Conservation (phyloP, 1,140 invertebrate species). For the Mycetomoellerius zeteki region DNA sequence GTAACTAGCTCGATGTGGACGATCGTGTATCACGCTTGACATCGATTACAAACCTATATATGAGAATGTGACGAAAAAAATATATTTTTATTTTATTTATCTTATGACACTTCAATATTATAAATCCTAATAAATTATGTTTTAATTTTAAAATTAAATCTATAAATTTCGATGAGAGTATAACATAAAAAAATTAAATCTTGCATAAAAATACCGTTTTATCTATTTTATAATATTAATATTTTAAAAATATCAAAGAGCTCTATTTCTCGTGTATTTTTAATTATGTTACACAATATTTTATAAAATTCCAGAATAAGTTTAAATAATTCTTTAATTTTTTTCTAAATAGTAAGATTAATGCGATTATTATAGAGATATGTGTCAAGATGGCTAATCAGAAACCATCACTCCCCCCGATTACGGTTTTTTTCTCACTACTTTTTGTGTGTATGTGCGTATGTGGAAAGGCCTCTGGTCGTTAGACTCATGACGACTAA, state of each 20-base stretch:
- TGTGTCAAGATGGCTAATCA: slow-evolving; percentile 4
- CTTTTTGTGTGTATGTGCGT: neutral
- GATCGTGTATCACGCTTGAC: slow-evolving; percentile 56
- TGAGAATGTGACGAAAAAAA: too few relatives aligned
- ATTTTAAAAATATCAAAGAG: neutral
- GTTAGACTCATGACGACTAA: slow-evolving; percentile 51
- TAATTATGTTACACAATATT: slow-evolving; percentile 7
- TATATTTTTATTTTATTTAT: neutral
- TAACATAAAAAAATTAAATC: neutral
- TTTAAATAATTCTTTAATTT: neutral
- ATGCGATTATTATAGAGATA: neutral
- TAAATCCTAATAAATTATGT: neutral
- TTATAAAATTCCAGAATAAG: neutral
- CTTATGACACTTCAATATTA: neutral
- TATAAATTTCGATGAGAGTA: neutral
- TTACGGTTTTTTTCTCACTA: slow-evolving; percentile 12
- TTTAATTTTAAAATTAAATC: neutral
- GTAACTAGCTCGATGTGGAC: slow-evolving; percentile 64
- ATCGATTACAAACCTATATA: slow-evolving; percentile 11
- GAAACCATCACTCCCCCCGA: neutral
- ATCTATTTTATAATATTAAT: slow-evolving; percentile 1
- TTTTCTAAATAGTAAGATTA: neutral
- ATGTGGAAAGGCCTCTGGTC: slow-evolving; percentile 36
- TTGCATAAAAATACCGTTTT: neutral
- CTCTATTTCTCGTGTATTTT: neutral